Evolutionary conservation across 2,113 vertebrate genomes (phyloP).

Genomic region (Philantomba maxwellii): DNA sequence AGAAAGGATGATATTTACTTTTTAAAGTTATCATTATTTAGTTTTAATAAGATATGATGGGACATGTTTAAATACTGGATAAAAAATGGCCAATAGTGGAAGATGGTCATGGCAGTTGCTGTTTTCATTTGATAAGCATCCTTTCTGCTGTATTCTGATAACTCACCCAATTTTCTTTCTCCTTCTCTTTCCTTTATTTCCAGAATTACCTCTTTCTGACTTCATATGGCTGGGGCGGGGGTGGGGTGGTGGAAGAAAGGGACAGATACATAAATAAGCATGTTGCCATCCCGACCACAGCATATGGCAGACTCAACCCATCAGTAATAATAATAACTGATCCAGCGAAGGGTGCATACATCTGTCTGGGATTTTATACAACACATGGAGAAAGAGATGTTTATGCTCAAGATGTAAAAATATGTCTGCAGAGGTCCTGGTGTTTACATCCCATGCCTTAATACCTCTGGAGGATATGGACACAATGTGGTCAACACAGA

Average conservation of each 20-base stretch:
- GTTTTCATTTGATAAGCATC: background rate
- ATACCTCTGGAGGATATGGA: background rate
- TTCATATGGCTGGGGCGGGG: background rate
- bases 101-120: background rate
- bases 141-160: background rate
- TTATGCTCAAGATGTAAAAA: background rate
- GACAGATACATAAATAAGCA: background rate
- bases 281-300: background rate
- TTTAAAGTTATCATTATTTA: background rate
- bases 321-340: background rate
- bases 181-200: background rate
- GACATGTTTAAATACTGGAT: background rate
- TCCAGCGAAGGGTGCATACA: background rate
- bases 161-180: background rate
- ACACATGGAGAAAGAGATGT: background rate
- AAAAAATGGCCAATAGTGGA: background rate
- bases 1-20: background rate
- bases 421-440: background rate
- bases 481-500: background rate
- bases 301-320: background rate
- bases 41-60: background rate
- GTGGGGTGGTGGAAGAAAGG: rapidly evolving
- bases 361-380: background rate
- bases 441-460: background rate
- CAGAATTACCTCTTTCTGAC: background rate